A percentile compares a stretch with the other conserved stretches of the same genome.
Conservation (phyloP, 2,113 vertebrate genomes). For the Silurus meridionalis region DNA sequence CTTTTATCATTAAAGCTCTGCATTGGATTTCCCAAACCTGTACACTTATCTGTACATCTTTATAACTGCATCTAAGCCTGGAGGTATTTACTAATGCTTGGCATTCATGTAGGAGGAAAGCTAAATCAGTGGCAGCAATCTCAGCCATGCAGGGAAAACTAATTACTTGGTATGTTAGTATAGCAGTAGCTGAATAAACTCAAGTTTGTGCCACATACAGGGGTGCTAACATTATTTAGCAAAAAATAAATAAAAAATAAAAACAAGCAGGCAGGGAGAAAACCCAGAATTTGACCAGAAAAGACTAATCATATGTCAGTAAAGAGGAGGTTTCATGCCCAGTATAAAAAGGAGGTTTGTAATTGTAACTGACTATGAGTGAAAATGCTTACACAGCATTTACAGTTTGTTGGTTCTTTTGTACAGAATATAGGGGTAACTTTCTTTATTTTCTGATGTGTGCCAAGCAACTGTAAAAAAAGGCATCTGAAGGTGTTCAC, state of each 20-base stretch:
- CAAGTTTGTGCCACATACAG: not conserved
- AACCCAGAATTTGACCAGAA: not conserved
- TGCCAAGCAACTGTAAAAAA: not conserved
- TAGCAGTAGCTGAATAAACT: not conserved
- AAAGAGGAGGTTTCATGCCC: not conserved
- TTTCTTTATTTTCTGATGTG: not conserved
- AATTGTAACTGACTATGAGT: not conserved
- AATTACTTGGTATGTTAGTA: slow-evolving; percentile 5
- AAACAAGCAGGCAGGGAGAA: not conserved
- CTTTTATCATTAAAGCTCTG: not conserved
- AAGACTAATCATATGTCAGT: not conserved
- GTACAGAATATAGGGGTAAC: not conserved
- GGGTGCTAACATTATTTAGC: not conserved
- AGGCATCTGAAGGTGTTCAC: not conserved
- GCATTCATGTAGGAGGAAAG: slow-evolving; percentile 33
- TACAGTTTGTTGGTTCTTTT: not conserved
- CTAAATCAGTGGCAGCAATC: slow-evolving; percentile 36
- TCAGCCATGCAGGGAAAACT: slow-evolving; percentile 17
- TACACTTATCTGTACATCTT: not conserved
- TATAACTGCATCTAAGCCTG: not conserved
- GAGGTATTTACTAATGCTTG: not conserved
- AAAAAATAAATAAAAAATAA: not conserved
- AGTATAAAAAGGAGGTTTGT: not conserved
- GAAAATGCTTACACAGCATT: not conserved
- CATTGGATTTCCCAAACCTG: not conserved